phyloP scores from a whole-genome alignment of 2,888 invertebrate genomes.

The Hecatera dysodea region DNA sequence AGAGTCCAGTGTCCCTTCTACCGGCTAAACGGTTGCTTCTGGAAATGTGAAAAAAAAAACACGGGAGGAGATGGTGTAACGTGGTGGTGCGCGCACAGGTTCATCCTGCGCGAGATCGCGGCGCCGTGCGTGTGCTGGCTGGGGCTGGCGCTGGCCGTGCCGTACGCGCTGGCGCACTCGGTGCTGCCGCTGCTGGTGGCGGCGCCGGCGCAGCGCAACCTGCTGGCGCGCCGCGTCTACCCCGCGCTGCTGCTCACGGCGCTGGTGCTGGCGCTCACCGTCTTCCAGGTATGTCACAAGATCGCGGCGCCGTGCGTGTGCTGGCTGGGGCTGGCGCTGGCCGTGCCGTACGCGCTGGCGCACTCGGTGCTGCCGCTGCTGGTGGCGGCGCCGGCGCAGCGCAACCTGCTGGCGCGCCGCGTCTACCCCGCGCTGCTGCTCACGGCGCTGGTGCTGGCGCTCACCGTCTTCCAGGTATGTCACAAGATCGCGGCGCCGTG shows the following conservation, averaged over 20 bases:
- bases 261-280: constrained; percentile 95
- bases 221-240: constrained; percentile 79
- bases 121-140: constrained; percentile 97
- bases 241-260: constrained; percentile 94
- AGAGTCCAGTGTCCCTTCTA: too few species aligned
- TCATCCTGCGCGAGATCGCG: constrained; percentile 96
- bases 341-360: constrained; percentile 99
- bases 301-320: constrained; percentile 93
- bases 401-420: constrained; percentile 87
- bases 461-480: constrained; percentile 92
- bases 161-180: constrained; percentile 99
- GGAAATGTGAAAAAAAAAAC: too few species aligned
- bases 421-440: constrained; percentile 92
- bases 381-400: constrained; percentile 83
- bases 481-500: neutral
- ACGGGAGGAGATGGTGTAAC: too few species aligned
- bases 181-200: constrained; percentile 96
- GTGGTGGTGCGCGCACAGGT: constrained; percentile 76
- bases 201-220: constrained; percentile 89
- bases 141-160: constrained; percentile 97
- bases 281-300: constrained; percentile 80
- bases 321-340: constrained; percentile 96
- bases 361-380: constrained; percentile 99
- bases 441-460: constrained; percentile 94
- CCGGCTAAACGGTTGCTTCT: too few species aligned